A percentile compares a stretch with the other conserved stretches of the same genome.
phyloP scores from a whole-genome alignment of 2,113 vertebrate species.

The Cololabis saira region DNA sequence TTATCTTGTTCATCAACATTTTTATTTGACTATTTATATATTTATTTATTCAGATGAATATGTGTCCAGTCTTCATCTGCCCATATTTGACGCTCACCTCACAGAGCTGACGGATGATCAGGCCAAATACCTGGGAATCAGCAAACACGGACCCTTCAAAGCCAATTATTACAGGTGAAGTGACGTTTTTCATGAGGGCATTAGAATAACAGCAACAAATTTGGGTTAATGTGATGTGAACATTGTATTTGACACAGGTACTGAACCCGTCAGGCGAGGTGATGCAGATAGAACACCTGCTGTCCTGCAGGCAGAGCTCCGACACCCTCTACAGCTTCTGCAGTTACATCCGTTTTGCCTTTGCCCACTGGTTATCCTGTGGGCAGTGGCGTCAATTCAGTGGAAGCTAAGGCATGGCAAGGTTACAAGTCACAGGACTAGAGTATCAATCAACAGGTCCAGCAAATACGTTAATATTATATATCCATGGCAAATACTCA shows the following conservation, averaged over 20 bases:
- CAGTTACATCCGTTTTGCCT: not conserved
- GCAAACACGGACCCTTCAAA: conserved; percentile 70
- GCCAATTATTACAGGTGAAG: conserved; percentile 67
- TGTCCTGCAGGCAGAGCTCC: conserved; percentile 8
- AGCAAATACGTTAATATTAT: too few species aligned
- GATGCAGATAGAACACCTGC: not conserved
- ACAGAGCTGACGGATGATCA: conserved; percentile 69
- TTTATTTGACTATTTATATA: not conserved
- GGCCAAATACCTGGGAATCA: conserved; percentile 68
- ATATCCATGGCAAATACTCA: too few species aligned
- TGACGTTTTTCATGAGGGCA: not conserved
- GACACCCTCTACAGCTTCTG: conserved; percentile 26
- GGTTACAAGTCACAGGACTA: too few species aligned
- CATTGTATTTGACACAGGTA: conserved; percentile 41
- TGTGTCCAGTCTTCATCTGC: conserved; percentile 70
- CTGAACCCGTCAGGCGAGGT: conserved; percentile 5
- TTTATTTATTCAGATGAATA: conserved; percentile 64
- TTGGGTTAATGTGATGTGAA: not conserved
- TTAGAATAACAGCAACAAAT: not conserved
- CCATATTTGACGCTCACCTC: conserved; percentile 64
- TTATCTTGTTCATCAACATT: too few species aligned
- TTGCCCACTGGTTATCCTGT: not conserved
- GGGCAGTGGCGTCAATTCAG: too few species aligned
- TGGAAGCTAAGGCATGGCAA: too few species aligned
- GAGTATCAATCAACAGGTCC: too few species aligned